Evolutionary conservation across 2,113 vertebrate genomes (phyloP), one percentile per base, ranked within the genome.

Genomic region (Quiscalus mexicanus): DNA sequence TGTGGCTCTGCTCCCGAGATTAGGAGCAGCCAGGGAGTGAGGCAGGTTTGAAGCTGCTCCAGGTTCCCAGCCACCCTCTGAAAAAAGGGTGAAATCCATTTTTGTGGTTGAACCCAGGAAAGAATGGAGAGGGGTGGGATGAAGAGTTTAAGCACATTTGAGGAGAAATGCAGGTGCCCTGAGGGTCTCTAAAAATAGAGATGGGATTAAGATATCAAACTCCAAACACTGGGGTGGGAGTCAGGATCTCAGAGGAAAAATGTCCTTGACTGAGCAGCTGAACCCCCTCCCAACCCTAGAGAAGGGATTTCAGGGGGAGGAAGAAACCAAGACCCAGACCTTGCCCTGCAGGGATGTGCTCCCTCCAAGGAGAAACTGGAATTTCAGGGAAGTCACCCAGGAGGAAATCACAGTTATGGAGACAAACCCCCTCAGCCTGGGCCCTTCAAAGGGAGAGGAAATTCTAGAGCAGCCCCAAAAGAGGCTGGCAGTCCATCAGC

Each of bases 381-480:
- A 3, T 4, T 49, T 5, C 33, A 49, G 49, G 49, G 65, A 50
- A 68, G 47, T 12, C 73, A 22, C 35, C 2, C 9, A 6, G 35
- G 16, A 69, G 50, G 19, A 75, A 25, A 64, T 33, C 8, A 1
- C 0, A 0, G 6, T 14, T 5, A 30, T 1, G 12, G 64, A 33
- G 31, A 58, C 20, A 63, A 55, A 45, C 0, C 9, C 8, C 56
- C 56, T 56, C 56, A 24, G 2, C 35, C n/a, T 1, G 21, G 4
- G 12, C 16, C 30, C 33, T 53, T 15, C 3, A 19, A 49, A 68
- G 9, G 67, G 35, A 74, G 28, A 53, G 53, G 25, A 14, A 22
- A 23, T 4, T 6, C 3, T 0, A 56, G 41, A 49, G 28, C 1
- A 0, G 31, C 25, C 4, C 6, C 0, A 11, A 16, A 39, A 41